Conservation (phyloP, 1,140 invertebrate genomes). For the Lineus longissimus region DNA sequence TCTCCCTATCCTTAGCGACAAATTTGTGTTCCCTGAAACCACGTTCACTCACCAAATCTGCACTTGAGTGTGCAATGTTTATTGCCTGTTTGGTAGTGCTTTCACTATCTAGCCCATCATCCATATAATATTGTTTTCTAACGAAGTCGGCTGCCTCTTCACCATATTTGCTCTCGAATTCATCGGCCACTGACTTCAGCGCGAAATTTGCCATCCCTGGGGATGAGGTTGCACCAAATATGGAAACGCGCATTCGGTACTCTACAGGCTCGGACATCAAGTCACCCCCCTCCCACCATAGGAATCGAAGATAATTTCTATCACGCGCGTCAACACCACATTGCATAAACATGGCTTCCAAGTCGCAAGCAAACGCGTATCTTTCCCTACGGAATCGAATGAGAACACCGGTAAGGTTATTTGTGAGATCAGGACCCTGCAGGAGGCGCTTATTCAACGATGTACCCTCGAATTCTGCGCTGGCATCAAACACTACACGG, state of each 20-base stretch:
- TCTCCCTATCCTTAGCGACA: too few relatives aligned
- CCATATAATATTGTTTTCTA: slow-evolving; percentile 21
- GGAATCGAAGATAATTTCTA: slow-evolving; percentile 12
- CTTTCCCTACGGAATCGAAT: slow-evolving; percentile 11
- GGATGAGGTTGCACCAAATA: slow-evolving; percentile 25
- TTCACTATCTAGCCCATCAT: slow-evolving; percentile 20
- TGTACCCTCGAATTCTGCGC: slow-evolving; percentile 7
- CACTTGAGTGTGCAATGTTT: neutral
- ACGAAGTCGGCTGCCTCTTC: slow-evolving; percentile 12
- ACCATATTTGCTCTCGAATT: neutral
- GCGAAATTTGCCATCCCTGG: slow-evolving; percentile 25
- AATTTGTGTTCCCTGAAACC: neutral
- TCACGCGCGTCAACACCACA: slow-evolving; percentile 10
- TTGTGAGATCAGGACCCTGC: slow-evolving; percentile 45
- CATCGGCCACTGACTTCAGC: slow-evolving; percentile 12
- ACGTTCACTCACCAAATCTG: neutral
- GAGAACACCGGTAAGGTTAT: slow-evolving; percentile 15
- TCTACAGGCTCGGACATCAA: neutral
- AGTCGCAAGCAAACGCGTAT: slow-evolving; percentile 3
- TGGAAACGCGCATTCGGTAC: slow-evolving; percentile 22
- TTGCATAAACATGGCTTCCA: slow-evolving; percentile 17
- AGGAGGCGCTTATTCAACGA: slow-evolving; percentile 24
- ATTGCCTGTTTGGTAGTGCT: slow-evolving; percentile 14
- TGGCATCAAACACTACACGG: slow-evolving; percentile 4
- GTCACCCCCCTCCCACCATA: slow-evolving; percentile 10